Base-by-base conservation (phyloP, 92 coral and sea anemone species). In the Siderastrea radians region DNA sequence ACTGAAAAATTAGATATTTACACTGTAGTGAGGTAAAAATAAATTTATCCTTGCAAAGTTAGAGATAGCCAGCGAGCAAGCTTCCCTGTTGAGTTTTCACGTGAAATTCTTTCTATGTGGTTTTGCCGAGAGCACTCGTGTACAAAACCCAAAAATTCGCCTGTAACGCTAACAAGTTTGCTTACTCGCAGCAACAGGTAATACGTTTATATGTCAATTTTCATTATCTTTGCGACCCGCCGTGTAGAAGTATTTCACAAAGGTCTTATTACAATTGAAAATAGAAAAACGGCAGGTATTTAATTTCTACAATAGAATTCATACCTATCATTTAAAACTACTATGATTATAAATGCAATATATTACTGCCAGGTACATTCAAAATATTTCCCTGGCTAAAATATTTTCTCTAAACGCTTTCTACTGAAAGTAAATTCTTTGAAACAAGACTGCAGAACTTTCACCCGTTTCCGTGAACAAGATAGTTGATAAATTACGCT, bases 321-420 rank as follows among this genome's bases (percentile, higher is more conserved):
- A 38, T 65, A 51, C 8, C 67, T 80, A 78, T 78, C 26, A 52
- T 49, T 65, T 38, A 12, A 52, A 2, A 59, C 51, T 11, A 19
- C 75, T 51, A 53, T 38, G 11, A 50, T 79, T 47, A 65, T 26
- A 79, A 79, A 79, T 68, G 84, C 74, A 38, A 67, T 67, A 74
- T 38, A n/a, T 66, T 51, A 49, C 19, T 65, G 74, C 72, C 16
- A 6, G 17, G 51, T 38, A 70, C 49, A 51, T 17, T 15, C 15
- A 80, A 80, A 77, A 77, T 77, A 59, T 59, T 77, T 77, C 52
- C 53, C 53, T 74, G 8, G 6, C 47, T 6, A 76, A 52, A 59
- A 77, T 77, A 67, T 80, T 50, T 67, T 68, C 60, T 2, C 71
- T 49, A n/a, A 17, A 50, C 12, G 74, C 74, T 65, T 49, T 79